Evolutionary conservation across 2,797 vertebrate genomes (phyloP).

Genomic region (Odontamblyopus rebecca): DNA sequence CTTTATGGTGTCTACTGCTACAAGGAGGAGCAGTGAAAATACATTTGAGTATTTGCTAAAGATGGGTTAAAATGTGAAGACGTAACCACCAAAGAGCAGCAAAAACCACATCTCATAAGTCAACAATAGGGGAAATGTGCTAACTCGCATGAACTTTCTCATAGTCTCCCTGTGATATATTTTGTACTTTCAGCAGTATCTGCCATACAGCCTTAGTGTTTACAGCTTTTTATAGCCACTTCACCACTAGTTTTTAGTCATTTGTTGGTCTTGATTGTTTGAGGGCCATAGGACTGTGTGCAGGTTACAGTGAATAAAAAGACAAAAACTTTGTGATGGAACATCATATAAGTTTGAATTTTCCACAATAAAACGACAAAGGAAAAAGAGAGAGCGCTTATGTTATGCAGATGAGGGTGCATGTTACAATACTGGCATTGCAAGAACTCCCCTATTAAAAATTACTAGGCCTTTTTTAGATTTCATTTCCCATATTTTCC

Average conservation of each 20-base stretch:
- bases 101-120: slow-evolving; percentile 48
- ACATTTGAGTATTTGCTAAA: slow-evolving; percentile 5
- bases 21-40: slow-evolving; percentile 78
- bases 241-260: slow-evolving; percentile 54
- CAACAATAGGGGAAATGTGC: slow-evolving; percentile 45
- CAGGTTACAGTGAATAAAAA: slow-evolving; percentile 52
- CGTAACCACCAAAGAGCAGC: slow-evolving; percentile 72
- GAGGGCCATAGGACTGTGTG: slow-evolving; percentile 40
- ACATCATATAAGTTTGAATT: slow-evolving; percentile 41
- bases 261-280: slow-evolving; percentile 68
- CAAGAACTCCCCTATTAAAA: background rate
- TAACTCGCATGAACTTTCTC: slow-evolving; percentile 81
- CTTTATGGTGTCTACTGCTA: slow-evolving; percentile 95
- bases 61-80: slow-evolving; percentile 28
- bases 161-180: slow-evolving; percentile 86
- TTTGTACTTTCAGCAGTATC: slow-evolving; percentile 71
- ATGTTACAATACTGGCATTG: slow-evolving; percentile 28
- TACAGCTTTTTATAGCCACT: slow-evolving; percentile 35
- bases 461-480: slow-evolving; percentile 5
- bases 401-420: slow-evolving; percentile 9
- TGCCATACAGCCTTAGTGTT: slow-evolving; percentile 1
- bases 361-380: slow-evolving; percentile 29
- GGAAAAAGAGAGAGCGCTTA: background rate
- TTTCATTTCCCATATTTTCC: slow-evolving; percentile 10
- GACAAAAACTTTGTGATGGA: slow-evolving; percentile 37